phyloP scores from a whole-genome alignment of 2,888 invertebrate species.

The Epinotia bilunana region DNA sequence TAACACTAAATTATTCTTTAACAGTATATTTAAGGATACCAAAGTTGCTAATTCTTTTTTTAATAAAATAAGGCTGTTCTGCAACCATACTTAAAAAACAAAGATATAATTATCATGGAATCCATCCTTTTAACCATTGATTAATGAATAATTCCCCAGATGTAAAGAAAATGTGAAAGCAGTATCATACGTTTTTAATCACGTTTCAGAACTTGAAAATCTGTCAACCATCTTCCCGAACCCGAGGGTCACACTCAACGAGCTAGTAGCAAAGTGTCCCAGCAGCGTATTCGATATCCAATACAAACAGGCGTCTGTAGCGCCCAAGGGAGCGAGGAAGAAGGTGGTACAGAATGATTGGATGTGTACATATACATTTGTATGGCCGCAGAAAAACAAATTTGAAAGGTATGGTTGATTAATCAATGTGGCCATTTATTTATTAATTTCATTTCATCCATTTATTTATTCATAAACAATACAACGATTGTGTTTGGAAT shows the following conservation, averaged over 20 bases:
- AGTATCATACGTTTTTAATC: conserved; percentile 16
- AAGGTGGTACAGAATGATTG: conserved; percentile 72
- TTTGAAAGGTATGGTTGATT: conserved; percentile 72
- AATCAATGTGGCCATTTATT: too few relatives aligned
- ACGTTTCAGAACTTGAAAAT: conserved; percentile 47
- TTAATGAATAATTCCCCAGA: neutral
- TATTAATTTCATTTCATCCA: too few relatives aligned
- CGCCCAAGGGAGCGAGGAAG: conserved; percentile 62
- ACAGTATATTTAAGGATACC: neutral
- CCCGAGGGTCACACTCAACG: conserved; percentile 68
- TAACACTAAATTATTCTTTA: neutral
- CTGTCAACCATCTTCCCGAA: conserved; percentile 58
- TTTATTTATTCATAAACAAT: too few relatives aligned
- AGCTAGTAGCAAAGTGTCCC: conserved; percentile 61
- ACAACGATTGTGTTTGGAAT: too few relatives aligned
- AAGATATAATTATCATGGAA: too few relatives aligned
- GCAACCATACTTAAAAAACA: too few relatives aligned
- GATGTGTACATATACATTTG: conserved; percentile 81
- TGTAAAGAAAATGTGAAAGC: neutral
- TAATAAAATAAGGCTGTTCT: neutral
- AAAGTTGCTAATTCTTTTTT: neutral
- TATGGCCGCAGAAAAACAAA: conserved; percentile 84
- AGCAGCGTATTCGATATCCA: conserved; percentile 57
- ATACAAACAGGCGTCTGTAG: conserved; percentile 52
- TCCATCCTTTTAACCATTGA: too few relatives aligned